Percentiles rank a stretch among this genome's conserved stretches.
These are phyloP conservation scores for Danio choprae DNA, from an alignment of 2,797 vertebrate species.

Conservation along the genomic window DNA sequence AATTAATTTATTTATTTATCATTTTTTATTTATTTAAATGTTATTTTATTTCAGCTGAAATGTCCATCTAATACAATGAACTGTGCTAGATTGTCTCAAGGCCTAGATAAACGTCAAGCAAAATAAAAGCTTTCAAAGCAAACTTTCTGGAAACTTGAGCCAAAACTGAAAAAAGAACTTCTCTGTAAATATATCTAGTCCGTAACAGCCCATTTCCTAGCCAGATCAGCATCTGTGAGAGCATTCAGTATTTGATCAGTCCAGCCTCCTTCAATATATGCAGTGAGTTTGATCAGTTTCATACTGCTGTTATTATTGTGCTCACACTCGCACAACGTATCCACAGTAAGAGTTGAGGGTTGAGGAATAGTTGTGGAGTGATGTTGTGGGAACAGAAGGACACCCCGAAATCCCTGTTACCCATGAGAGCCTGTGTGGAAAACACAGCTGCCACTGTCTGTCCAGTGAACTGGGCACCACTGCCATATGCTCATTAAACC, in stretches of 20 bases:
- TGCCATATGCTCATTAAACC: slow-evolving; percentile 28
- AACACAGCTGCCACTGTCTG: slow-evolving; percentile 54
- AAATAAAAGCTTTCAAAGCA: no score
- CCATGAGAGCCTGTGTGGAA: slow-evolving; percentile 35
- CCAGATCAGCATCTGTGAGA: background rate
- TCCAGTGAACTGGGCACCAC: slow-evolving; percentile 6
- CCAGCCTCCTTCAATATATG: slow-evolving; percentile 28
- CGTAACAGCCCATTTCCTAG: background rate
- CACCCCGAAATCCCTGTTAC: slow-evolving; percentile 48
- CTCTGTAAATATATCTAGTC: no score
- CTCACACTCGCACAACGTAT: slow-evolving; percentile 73
- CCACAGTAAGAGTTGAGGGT: slow-evolving; percentile 64
- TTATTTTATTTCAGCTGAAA: no score
- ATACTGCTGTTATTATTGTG: slow-evolving; percentile 54
- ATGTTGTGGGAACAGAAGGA: slow-evolving; percentile 77
- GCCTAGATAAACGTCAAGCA: no score
- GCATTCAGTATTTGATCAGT: background rate
- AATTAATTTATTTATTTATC: no score
- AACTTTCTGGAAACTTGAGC: no score
- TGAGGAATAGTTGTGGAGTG: slow-evolving; percentile 74
- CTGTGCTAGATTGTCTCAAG: no score
- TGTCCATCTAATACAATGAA: no score
- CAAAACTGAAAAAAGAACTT: no score
- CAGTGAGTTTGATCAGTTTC: slow-evolving; percentile 41
- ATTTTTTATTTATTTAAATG: no score